Base-by-base conservation (phyloP, 2,113 vertebrate genomes). In the Odocoileus virginianus region DNA sequence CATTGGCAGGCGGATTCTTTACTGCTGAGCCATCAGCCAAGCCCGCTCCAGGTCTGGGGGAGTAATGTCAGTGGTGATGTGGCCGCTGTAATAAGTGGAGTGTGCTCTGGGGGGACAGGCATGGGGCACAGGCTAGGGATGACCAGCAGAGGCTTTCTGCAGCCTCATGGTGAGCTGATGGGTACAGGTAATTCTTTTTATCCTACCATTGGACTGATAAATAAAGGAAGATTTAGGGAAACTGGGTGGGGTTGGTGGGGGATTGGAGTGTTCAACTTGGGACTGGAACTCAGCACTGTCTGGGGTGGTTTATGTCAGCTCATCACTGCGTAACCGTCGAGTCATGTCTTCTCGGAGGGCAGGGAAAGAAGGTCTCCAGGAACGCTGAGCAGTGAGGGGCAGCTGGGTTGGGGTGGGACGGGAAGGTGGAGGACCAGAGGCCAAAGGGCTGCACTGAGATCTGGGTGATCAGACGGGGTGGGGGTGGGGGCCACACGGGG, bases 61-160 rank as follows among this genome's bases (percentile, higher is more conserved):
- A 21, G 36, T 60, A 0, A 10, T 1, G 2, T 25, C 2, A 23
- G 2, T 0, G 87, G 16, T 1, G 9, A n/a, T 0, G 2, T 2
- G n/a, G 67, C 43, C 1, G 0, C 47, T 0, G 15, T 43, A 7
- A 14, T 11, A 36, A 1, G 6, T 4, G 61, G 30, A 5, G 71
- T 4, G 0, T 0, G n/a, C 4, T 0, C 23, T 27, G 16, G 1
- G 36, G 19, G 19, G 15, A 30, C 1, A 17, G 25, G 28, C 27
- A 15, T 12, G 28, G 21, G 50, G 78, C 21, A 3, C 60, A 1
- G 1, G 30, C 11, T 10, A 0, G 47, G 28, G 4, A 27, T 2
- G 33, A 16, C 10, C 7, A 5, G 89, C 45, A 40, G 30, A 52
- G 45, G 15, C 54, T 67, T 30, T 33, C 11, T 7, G 45, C 30